Percentiles rank a stretch among this genome's conserved stretches.
These are phyloP conservation scores for Scalopus aquaticus DNA, from an alignment of 2,113 vertebrate species.

Conservation along the genomic window DNA sequence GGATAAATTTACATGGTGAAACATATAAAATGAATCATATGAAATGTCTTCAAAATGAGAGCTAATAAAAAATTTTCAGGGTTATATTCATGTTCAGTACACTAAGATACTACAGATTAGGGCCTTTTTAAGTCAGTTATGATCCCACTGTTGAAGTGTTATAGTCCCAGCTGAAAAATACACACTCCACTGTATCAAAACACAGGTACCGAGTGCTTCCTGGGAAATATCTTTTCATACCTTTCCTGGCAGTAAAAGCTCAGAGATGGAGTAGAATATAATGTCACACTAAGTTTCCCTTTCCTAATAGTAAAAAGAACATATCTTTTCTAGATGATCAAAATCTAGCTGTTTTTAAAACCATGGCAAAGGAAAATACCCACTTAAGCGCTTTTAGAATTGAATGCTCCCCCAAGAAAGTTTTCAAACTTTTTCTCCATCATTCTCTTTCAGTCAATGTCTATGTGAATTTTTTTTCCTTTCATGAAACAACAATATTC, in stretches of 20 bases:
- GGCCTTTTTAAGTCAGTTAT: no score
- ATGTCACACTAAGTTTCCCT: not conserved
- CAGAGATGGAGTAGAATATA: not conserved
- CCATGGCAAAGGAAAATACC: not conserved
- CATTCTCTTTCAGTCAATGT: not conserved
- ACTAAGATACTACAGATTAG: no score
- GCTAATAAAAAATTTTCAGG: no score
- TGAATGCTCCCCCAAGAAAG: not conserved
- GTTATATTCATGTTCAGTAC: no score
- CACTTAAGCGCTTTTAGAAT: not conserved
- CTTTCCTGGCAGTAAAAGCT: not conserved
- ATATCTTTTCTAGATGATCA: not conserved
- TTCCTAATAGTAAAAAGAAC: not conserved
- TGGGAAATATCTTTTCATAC: not conserved
- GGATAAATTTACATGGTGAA: no score
- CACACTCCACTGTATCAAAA: not conserved
- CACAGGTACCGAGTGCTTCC: not conserved
- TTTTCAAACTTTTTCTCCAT: not conserved
- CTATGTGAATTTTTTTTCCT: not conserved
- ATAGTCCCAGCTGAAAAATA: not conserved
- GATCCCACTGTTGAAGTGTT: no score
- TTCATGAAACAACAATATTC: not conserved
- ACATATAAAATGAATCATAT: no score
- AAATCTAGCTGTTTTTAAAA: conserved; percentile 22
- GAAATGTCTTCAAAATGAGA: no score